Evolutionary conservation across 2,113 vertebrate species (phyloP).

Genomic region (Gasterosteus nipponicus): DNA sequence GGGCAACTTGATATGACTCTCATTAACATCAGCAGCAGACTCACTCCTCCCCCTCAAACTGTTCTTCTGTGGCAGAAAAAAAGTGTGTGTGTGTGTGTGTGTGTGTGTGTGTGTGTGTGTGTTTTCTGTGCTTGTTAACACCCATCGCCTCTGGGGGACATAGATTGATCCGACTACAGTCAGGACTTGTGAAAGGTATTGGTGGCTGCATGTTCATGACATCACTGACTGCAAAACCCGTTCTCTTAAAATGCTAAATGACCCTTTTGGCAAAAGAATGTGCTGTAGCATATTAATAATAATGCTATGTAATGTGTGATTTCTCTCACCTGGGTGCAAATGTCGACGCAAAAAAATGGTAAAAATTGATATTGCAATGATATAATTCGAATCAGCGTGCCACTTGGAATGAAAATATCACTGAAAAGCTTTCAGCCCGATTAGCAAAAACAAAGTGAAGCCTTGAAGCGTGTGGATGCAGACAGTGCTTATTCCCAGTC

Average conservation of each 20-base stretch:
- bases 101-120: slow-evolving; percentile 7
- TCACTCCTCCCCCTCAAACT: slow-evolving; percentile 21
- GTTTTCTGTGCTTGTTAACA: slow-evolving; percentile 16
- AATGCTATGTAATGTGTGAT: no score
- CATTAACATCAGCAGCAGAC: neutral
- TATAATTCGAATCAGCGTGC: neutral
- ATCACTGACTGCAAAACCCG: slow-evolving; percentile 13
- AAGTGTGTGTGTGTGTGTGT: neutral
- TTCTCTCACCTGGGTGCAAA: neutral
- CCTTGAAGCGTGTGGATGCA: neutral
- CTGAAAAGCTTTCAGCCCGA: neutral
- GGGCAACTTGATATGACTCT: neutral
- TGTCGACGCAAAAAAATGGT: no score
- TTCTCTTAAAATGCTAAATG: neutral
- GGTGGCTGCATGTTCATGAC: neutral
- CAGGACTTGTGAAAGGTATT: neutral
- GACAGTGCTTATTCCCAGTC: neutral
- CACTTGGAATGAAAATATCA: no score
- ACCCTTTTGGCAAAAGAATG: neutral
- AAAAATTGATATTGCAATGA: neutral
- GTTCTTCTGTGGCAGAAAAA: neutral
- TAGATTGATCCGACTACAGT: slow-evolving; percentile 2
- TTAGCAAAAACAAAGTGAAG: neutral
- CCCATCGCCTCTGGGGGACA: slow-evolving; percentile 13
- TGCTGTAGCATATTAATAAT: neutral